These are phyloP conservation scores for Xiphophorus couchianus DNA, from an alignment of 2,113 vertebrate species.

Conservation along the genomic window DNA sequence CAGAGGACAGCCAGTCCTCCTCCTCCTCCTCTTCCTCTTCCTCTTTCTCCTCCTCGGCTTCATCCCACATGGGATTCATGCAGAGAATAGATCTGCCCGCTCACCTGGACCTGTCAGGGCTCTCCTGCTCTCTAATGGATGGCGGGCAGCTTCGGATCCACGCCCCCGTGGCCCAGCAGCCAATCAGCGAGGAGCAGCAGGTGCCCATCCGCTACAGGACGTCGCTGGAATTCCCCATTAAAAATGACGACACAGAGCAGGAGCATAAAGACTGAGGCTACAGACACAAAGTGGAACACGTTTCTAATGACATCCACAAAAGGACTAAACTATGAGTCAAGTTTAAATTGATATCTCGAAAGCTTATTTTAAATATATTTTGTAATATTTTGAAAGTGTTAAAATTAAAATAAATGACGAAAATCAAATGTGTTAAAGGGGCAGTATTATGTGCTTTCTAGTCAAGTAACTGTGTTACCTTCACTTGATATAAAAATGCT, in stretches of 20 bases:
- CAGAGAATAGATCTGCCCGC: conserved; percentile 71
- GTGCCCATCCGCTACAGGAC: conserved; percentile 71
- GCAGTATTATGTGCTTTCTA: no score
- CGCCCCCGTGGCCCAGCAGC: conserved; percentile 53
- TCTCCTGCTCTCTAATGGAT: conserved; percentile 78
- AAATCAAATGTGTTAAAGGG: background rate
- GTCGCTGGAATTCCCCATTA: conserved; percentile 76
- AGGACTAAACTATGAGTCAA: conserved; percentile 29
- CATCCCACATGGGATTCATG: conserved; percentile 58
- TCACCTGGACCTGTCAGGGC: conserved; percentile 72
- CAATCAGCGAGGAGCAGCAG: conserved; percentile 42
- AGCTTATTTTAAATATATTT: conserved; percentile 33
- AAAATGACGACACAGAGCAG: conserved; percentile 42
- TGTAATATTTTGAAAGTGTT: conserved; percentile 50
- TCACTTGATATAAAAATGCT: no score
- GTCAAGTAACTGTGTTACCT: no score
- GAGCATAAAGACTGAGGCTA: conserved; percentile 38
- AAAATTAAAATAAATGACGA: conserved; percentile 19
- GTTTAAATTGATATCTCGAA: conserved; percentile 36
- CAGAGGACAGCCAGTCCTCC: conserved; percentile 57
- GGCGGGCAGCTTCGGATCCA: conserved; percentile 76
- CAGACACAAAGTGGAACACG: conserved; percentile 1
- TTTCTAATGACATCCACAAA: background rate
- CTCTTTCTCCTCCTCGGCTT: conserved; percentile 35
- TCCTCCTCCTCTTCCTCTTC: conserved; percentile 60